Percentiles rank a stretch among this genome's conserved stretches.
These are phyloP conservation scores for Sturnira hondurensis DNA, from an alignment of 2,113 vertebrate species.

Conservation along the genomic window DNA sequence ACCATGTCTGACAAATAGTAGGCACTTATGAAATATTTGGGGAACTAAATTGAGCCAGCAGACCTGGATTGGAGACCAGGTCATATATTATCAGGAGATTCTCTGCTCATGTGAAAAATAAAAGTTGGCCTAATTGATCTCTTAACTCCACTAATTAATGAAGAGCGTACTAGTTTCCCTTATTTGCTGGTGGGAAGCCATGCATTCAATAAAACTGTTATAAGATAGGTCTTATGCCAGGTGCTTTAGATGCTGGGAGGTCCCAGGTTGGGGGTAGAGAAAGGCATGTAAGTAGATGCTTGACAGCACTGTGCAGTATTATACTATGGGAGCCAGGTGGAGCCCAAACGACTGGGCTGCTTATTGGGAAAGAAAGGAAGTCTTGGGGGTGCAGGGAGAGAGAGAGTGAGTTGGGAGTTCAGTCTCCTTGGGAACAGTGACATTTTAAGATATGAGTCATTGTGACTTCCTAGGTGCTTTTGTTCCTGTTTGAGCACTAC, in stretches of 20 bases:
- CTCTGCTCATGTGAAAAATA: neutral
- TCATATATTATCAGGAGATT: neutral
- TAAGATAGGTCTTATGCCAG: neutral
- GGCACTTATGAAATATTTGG: neutral
- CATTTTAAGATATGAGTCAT: neutral
- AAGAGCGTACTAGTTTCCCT: neutral
- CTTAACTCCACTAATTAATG: neutral
- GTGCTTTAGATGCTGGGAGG: neutral
- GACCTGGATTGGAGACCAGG: neutral
- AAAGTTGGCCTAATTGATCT: neutral
- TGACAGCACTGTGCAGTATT: neutral
- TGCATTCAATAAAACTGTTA: neutral
- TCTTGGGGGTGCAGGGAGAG: neutral
- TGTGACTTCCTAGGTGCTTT: neutral
- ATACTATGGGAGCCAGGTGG: neutral
- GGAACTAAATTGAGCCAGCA: neutral
- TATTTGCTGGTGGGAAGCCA: neutral
- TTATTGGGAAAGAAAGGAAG: neutral
- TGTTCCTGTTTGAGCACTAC: neutral
- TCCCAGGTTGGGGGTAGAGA: neutral
- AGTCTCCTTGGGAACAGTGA: neutral
- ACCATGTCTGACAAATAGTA: neutral
- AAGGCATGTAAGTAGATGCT: neutral
- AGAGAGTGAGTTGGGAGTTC: neutral
- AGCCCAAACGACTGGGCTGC: neutral